Evolutionary conservation across 1,140 invertebrate genomes (phyloP).

Genomic region (Bombyx mandarina): DNA sequence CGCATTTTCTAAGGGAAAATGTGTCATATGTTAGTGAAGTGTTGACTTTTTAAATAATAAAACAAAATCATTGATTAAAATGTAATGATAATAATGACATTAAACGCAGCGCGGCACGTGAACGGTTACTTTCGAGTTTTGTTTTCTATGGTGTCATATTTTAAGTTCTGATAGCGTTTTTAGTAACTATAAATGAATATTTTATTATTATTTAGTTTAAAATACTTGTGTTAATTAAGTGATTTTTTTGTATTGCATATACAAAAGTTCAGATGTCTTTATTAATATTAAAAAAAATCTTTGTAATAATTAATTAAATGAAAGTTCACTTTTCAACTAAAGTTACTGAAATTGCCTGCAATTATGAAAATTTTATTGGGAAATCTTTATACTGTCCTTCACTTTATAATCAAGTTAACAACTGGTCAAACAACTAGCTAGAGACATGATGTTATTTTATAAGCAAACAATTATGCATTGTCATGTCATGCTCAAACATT

Average conservation of each 20-base stretch:
- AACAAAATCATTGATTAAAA: conserved; percentile 16
- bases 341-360: too few species aligned
- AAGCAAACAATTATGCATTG: conserved; percentile 22
- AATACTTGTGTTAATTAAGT: too few species aligned
- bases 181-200: too few species aligned
- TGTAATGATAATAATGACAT: conserved; percentile 26
- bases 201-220: too few species aligned
- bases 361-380: background rate
- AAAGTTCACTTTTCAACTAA: too few species aligned
- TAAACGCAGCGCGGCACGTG: conserved; percentile 39
- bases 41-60: conserved; percentile 27
- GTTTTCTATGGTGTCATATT: conserved; percentile 59
- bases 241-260: too few species aligned
- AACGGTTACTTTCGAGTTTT: conserved; percentile 52
- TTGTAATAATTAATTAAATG: too few species aligned
- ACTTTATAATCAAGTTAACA: conserved; percentile 16
- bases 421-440: conserved; percentile 30
- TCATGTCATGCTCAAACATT: background rate
- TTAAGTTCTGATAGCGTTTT: conserved; percentile 20
- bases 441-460: conserved; percentile 17
- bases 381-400: conserved; percentile 17
- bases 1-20: conserved; percentile 65
- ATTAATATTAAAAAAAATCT: too few species aligned
- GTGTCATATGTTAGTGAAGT: conserved; percentile 62
- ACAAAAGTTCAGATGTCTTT: too few species aligned